Conservation (phyloP, 2,797 vertebrate genomes). For the Smutsia temminckii region DNA sequence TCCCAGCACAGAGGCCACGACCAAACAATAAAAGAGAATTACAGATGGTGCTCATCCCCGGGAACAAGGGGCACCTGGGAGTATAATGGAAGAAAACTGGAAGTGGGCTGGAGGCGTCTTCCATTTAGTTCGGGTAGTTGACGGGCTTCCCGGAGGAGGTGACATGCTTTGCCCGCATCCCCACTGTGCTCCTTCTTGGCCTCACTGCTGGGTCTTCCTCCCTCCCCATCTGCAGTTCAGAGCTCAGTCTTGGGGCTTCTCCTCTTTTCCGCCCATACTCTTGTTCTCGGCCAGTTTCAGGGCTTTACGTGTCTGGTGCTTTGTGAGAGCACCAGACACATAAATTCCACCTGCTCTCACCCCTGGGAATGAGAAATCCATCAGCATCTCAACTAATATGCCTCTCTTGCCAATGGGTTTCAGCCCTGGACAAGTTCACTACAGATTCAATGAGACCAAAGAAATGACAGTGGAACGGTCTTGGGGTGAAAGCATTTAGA, state of each 20-base stretch:
- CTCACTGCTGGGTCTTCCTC: neutral
- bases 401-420: neutral
- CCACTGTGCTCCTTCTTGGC: neutral
- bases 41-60: neutral
- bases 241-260: no score
- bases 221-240: no score
- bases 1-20: neutral
- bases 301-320: neutral
- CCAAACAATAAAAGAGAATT: neutral
- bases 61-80: neutral
- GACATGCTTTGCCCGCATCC: neutral
- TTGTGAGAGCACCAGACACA: neutral
- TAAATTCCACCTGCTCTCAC: neutral
- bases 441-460: no score
- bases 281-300: neutral
- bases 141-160: neutral
- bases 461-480: no score
- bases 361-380: neutral
- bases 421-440: no score
- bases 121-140: neutral
- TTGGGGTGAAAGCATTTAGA: no score
- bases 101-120: neutral
- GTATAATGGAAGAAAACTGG: neutral
- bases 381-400: neutral
- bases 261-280: no score